A percentile compares a stretch with the other conserved stretches of the same genome.
Conservation (phyloP, 2,888 invertebrate genomes). For the Rotaria sp. region DNA sequence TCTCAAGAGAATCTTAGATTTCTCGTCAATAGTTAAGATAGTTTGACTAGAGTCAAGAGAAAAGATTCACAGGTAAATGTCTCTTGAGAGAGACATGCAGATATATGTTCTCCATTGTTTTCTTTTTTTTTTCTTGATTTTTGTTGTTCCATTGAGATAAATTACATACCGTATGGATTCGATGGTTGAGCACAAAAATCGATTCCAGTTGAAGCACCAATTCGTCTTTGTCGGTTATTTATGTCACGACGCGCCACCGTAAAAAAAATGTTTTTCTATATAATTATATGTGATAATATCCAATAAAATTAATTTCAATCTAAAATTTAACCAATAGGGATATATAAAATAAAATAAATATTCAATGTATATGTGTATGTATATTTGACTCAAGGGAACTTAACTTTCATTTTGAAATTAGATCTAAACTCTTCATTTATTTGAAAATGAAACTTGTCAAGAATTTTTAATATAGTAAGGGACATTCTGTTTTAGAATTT, state of each 20-base stretch:
- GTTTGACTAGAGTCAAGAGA: not conserved
- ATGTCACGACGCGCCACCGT: slow-evolving; percentile 1
- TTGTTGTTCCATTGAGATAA: not conserved
- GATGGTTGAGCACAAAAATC: not conserved
- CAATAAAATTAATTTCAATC: not conserved
- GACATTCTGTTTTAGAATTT: not conserved
- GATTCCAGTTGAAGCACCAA: not conserved
- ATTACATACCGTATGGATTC: not conserved
- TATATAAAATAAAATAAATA: not conserved
- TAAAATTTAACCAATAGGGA: not conserved
- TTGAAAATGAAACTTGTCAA: not conserved
- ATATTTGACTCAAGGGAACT: not conserved
- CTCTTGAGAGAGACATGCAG: not conserved
- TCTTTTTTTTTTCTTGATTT: not conserved
- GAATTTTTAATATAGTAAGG: not conserved
- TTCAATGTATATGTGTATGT: not conserved
- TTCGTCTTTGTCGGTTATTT: not conserved
- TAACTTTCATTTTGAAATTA: not conserved
- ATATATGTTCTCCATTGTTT: not conserved
- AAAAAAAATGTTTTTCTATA: not conserved
- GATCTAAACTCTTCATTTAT: not conserved
- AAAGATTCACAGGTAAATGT: not conserved
- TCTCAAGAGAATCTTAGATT: not conserved
- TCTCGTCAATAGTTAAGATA: no score
- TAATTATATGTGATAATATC: not conserved